Conservation (phyloP, 2,888 invertebrate species). For the Keiferia lycopersicella region DNA sequence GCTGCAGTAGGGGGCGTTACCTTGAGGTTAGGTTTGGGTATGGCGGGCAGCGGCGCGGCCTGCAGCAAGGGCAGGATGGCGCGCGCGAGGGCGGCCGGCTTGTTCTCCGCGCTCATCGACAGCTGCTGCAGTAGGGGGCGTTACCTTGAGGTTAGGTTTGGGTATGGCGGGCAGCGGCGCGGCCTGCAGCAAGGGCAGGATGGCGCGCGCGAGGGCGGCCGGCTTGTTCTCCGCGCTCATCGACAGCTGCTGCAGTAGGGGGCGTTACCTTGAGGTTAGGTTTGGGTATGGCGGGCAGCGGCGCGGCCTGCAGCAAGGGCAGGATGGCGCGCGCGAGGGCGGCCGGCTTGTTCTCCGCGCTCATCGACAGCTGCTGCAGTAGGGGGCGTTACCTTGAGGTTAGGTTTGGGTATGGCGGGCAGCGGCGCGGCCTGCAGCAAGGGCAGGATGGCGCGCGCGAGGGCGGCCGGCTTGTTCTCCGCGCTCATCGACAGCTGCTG, state of each 20-base stretch:
- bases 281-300: slow-evolving; percentile 84
- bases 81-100: too few relatives aligned
- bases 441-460: slow-evolving; percentile 89
- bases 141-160: slow-evolving; percentile 84
- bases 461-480: slow-evolving; percentile 92
- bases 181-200: too few relatives aligned
- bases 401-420: slow-evolving; percentile 85
- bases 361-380: slow-evolving; percentile 87
- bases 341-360: slow-evolving; percentile 92
- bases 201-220: too few relatives aligned
- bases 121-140: too few relatives aligned
- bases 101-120: too few relatives aligned
- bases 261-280: slow-evolving; percentile 86
- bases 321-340: slow-evolving; percentile 89
- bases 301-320: slow-evolving; percentile 87
- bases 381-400: slow-evolving; percentile 76
- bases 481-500: slow-evolving; percentile 88
- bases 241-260: too few relatives aligned
- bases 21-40: slow-evolving; percentile 85
- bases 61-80: too few relatives aligned
- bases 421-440: slow-evolving; percentile 86
- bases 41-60: slow-evolving; percentile 83
- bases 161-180: slow-evolving; percentile 85
- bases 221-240: too few relatives aligned
- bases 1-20: too few relatives aligned